phyloP scores from a whole-genome alignment of 2,888 invertebrate genomes.

The Lobophora halterata region DNA sequence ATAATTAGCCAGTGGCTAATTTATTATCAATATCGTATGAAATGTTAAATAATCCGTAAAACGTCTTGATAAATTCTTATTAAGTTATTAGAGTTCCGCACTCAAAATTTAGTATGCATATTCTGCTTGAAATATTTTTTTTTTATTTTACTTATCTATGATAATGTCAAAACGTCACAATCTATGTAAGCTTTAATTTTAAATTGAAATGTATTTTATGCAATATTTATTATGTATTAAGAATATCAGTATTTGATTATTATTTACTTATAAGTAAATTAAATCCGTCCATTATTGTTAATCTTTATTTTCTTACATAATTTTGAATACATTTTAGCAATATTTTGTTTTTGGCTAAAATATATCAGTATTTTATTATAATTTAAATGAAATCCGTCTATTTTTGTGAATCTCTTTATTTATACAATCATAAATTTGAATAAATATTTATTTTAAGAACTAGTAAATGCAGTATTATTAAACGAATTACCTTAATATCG shows the following conservation, averaged over 20 bases:
- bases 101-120: too few species aligned
- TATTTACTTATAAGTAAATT: slow-evolving; percentile 29
- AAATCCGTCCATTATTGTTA: slow-evolving; percentile 50
- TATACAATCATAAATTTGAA: slow-evolving; percentile 39
- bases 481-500: too few species aligned
- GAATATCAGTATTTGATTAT: background rate
- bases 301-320: slow-evolving; percentile 36
- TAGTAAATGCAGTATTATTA: slow-evolving; percentile 50
- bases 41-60: too few species aligned
- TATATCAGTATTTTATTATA: background rate
- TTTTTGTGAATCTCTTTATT: slow-evolving; percentile 35
- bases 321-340: background rate
- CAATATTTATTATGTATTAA: background rate
- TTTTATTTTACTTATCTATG: too few species aligned
- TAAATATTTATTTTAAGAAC: slow-evolving; percentile 42
- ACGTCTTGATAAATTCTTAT: too few species aligned
- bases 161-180: too few species aligned
- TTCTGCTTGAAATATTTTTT: too few species aligned
- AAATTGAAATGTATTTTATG: background rate
- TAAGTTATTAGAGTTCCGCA: too few species aligned
- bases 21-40: too few species aligned
- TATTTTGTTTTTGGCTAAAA: background rate
- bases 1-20: too few species aligned
- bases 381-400: slow-evolving; percentile 49
- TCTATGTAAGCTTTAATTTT: too few species aligned